Percentiles rank a stretch among this genome's conserved stretches.
Evolutionary conservation across 2,888 invertebrate genomes (phyloP).

Genomic region (Deroplatys truncata): DNA sequence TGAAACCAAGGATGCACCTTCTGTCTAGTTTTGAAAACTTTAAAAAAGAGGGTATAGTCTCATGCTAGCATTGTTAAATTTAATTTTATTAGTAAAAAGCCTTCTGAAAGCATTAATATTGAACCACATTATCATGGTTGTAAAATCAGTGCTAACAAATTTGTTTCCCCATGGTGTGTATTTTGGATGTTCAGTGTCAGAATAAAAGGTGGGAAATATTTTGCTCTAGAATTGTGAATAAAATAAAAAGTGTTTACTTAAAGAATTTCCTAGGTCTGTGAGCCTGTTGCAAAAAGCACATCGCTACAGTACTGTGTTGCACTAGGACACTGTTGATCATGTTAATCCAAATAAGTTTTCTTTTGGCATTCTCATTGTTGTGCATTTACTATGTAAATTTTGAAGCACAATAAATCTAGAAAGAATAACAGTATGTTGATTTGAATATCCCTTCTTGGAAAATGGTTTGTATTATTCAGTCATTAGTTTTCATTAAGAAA

Average conservation of each 20-base stretch:
- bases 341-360: background rate
- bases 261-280: background rate
- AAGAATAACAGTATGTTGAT: background rate
- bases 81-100: background rate
- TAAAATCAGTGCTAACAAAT: background rate
- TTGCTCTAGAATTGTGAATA: too few relatives aligned
- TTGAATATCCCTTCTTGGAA: background rate
- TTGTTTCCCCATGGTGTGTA: background rate
- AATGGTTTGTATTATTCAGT: background rate
- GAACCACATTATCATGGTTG: background rate
- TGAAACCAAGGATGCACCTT: background rate
- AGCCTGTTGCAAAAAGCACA: background rate
- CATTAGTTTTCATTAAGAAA: background rate
- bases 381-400: background rate
- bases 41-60: background rate
- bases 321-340: background rate
- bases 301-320: background rate
- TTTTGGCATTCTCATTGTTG: background rate
- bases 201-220: background rate
- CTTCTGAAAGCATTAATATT: background rate
- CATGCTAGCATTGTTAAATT: background rate
- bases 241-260: too few relatives aligned
- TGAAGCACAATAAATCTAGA: background rate
- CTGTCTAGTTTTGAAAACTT: background rate
- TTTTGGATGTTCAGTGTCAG: background rate